Conservation (phyloP, 92 coral and sea anemone species). For the Bergia puertoricense region DNA sequence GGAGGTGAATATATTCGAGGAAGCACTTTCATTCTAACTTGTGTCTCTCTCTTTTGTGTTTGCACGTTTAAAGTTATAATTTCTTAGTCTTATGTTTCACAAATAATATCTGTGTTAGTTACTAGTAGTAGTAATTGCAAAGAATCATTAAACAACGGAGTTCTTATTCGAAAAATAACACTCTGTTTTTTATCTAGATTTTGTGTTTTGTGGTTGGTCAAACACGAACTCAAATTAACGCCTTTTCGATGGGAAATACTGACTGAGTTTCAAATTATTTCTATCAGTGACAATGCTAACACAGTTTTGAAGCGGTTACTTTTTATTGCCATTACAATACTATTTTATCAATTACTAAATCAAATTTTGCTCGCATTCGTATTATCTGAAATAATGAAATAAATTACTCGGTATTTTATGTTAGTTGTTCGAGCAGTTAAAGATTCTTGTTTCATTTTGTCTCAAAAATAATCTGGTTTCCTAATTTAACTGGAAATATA, state of each 20-base stretch:
- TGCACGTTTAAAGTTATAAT: background rate
- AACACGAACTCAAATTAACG: background rate
- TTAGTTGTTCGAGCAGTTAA: background rate
- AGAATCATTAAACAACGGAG: slow-evolving; percentile 1
- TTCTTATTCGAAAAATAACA: background rate
- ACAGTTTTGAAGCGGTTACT: background rate
- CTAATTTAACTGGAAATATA: background rate
- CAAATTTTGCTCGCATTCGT: background rate
- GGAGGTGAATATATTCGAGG: background rate
- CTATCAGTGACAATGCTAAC: background rate
- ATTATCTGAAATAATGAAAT: no score
- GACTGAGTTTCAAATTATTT: no score
- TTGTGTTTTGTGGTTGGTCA: background rate
- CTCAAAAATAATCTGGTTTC: background rate
- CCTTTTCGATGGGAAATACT: background rate
- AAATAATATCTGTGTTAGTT: background rate
- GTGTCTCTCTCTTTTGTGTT: background rate
- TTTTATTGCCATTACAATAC: background rate
- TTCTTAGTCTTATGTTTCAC: no score
- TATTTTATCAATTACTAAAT: slow-evolving; percentile 5
- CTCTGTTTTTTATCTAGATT: background rate
- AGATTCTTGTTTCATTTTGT: background rate
- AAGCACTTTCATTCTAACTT: no score
- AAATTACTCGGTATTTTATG: background rate
- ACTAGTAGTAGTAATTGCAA: background rate